Evolutionary conservation across 2,113 vertebrate species (phyloP).

Genomic region (Athene noctua): DNA sequence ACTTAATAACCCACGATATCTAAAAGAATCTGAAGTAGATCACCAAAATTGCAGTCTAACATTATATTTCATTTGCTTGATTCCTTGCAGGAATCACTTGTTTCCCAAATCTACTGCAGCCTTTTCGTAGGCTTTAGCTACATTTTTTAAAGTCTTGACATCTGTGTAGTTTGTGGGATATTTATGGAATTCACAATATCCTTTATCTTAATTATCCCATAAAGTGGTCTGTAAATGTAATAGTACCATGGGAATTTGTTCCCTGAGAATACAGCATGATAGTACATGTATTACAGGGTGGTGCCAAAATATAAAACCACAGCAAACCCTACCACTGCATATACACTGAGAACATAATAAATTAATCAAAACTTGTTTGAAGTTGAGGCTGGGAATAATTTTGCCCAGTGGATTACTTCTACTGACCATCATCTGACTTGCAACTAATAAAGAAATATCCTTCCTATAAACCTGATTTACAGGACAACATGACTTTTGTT

Average conservation of each 20-base stretch:
- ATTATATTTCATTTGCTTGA: background rate
- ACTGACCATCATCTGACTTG: slow-evolving; percentile 14
- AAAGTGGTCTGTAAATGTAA: background rate
- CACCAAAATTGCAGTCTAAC: background rate
- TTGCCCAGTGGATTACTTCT: slow-evolving; percentile 43
- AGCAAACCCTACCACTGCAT: background rate
- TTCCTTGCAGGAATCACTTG: background rate
- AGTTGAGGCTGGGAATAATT: background rate
- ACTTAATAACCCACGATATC: slow-evolving; percentile 54
- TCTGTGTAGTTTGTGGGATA: background rate
- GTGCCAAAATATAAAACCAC: slow-evolving; percentile 20
- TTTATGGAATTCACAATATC: background rate
- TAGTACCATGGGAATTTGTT: background rate
- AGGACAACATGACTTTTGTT: background rate
- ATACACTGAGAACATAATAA: slow-evolving; percentile 39
- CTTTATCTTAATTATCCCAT: background rate
- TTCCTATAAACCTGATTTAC: slow-evolving; percentile 44
- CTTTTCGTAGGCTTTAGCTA: background rate
- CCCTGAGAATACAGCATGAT: background rate
- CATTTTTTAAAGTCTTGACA: background rate
- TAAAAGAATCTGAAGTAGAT: slow-evolving; percentile 23
- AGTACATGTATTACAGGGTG: background rate
- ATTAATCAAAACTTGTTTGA: slow-evolving; percentile 39
- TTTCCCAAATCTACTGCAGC: background rate
- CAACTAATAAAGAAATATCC: slow-evolving; percentile 45